Evolutionary conservation across 2,113 vertebrate genomes (phyloP), one percentile per base, ranked within the genome.

Genomic region (Edolisoma coerulescens): DNA sequence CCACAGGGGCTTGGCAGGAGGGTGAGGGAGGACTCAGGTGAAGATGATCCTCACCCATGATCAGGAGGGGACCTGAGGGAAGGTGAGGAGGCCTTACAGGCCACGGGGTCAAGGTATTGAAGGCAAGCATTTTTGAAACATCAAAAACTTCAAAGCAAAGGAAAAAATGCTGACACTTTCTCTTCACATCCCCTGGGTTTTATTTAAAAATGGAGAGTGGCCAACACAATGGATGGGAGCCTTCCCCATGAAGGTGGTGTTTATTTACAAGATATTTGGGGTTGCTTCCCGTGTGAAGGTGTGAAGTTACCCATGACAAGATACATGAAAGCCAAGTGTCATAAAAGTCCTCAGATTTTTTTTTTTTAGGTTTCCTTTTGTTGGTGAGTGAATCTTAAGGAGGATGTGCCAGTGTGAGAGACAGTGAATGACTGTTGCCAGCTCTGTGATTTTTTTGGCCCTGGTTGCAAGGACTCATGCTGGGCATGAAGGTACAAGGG

Each of bases 401-500:
- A 78, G 17, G 32, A 47, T 19, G 22, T 18, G 32, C 24, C 60
- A 19, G 22, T 9, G 16, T 49, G 35, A 63, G 37, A 67, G 22
- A 13, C 28, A 30, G 32, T 0, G 1, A 74, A 33, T 0, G 0
- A 4, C 17, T 18, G 11, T 19, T 87, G 60, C 64, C 73, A 77
- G 35, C 37, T 71, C 70, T 86, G 80, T 42, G 64, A 63, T 60
- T 21, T 50, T 84, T 73, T 77, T 86, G 77, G 76, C 84, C 42
- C 42, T 26, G 16, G 5, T 39, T 89, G 44, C 35, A 59, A 54
- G 35, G 23, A 42, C 8, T 86, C 30, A 3, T 33, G 14, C 77
- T 65, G 71, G 76, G 59, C 45, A 39, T 70, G 76, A 71, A 17
- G 27, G 47, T 50, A 45, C 65, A 81, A 84, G 60, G 74, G 21